Conservation (phyloP, 2,113 vertebrate species). For the Oenanthe oenanthe region DNA sequence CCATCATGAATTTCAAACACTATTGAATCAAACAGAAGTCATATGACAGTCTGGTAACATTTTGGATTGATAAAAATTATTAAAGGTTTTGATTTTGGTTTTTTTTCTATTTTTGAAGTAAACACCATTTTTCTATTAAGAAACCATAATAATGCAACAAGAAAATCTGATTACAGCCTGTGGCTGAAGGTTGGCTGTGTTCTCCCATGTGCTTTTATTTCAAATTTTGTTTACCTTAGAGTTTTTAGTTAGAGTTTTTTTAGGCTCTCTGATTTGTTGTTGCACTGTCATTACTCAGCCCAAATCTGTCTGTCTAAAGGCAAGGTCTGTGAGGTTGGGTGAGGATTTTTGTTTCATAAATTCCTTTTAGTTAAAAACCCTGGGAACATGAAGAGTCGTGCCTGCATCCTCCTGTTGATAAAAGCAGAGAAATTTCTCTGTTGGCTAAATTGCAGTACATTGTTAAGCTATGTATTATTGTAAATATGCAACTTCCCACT, state of each 20-base stretch:
- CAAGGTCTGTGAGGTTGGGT: neutral
- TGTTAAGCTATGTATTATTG: neutral
- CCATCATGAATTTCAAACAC: neutral
- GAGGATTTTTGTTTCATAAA: neutral
- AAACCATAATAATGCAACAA: neutral
- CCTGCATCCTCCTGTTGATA: slow-evolving; percentile 18
- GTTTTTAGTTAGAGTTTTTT: too few species aligned
- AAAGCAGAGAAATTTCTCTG: neutral
- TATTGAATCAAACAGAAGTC: neutral
- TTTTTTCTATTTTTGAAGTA: neutral
- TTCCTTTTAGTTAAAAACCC: neutral
- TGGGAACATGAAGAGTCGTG: neutral
- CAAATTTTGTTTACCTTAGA: neutral
- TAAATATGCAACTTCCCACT: slow-evolving; percentile 22
- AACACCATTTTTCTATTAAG: neutral
- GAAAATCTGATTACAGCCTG: neutral
- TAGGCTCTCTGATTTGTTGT: neutral
- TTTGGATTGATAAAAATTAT: neutral
- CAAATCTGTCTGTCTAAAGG: neutral
- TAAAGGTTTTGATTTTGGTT: neutral
- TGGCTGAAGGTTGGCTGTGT: neutral
- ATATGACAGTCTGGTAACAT: neutral
- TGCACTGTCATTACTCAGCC: neutral
- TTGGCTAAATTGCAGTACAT: neutral
- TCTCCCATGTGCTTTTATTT: neutral